A percentile compares a stretch with the other conserved stretches of the same genome.
phyloP scores from a whole-genome alignment of 2,888 invertebrate species.

The Nomada ruficornis region DNA sequence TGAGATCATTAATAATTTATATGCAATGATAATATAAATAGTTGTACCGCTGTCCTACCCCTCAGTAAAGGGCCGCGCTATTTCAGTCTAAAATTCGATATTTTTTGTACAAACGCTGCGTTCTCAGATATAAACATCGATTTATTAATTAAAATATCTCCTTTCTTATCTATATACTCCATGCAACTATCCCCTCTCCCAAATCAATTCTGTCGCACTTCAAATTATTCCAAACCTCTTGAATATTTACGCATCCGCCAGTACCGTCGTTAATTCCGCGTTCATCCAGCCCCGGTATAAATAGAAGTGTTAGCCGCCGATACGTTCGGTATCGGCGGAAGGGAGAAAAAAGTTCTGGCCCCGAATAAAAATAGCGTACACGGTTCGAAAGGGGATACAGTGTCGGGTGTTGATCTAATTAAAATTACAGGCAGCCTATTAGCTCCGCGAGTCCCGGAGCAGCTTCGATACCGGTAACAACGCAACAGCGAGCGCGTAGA shows the following conservation, averaged over 20 bases:
- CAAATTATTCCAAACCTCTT: too few species aligned
- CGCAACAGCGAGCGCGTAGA: conserved; percentile 34
- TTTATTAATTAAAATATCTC: too few species aligned
- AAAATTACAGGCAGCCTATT: conserved; percentile 70
- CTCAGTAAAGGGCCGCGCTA: too few species aligned
- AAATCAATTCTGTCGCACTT: too few species aligned
- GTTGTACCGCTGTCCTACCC: too few species aligned
- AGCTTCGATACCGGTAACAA: conserved; percentile 62
- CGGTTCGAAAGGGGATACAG: conserved; percentile 53
- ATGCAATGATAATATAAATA: too few species aligned
- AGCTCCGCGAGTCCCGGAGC: conserved; percentile 56
- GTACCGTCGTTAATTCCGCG: conserved; percentile 15
- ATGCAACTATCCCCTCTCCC: too few species aligned
- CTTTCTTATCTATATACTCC: too few species aligned
- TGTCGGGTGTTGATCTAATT: conserved; percentile 71
- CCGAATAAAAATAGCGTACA: conserved; percentile 40
- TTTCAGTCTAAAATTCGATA: too few species aligned
- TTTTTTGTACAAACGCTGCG: too few species aligned
- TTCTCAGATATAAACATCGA: too few species aligned
- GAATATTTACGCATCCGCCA: background rate
- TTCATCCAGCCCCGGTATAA: conserved; percentile 24
- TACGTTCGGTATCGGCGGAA: background rate
- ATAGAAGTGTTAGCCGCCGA: conserved; percentile 37
- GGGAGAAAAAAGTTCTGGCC: background rate
- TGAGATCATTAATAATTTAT: too few species aligned